These are phyloP conservation scores for Chitala chitala DNA, from an alignment of 2,113 vertebrate species.

Conservation along the genomic window DNA sequence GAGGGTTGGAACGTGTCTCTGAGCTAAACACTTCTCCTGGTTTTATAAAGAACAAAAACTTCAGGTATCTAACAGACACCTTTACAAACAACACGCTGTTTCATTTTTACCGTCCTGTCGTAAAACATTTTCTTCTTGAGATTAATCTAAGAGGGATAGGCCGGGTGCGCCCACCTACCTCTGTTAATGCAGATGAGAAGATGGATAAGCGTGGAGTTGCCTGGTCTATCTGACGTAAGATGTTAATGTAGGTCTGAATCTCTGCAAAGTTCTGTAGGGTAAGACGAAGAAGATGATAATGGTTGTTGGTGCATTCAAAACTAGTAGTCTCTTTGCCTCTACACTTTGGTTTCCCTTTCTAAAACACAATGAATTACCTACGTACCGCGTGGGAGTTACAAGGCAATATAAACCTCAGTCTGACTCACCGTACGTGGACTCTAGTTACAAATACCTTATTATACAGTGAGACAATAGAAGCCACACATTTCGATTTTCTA, in stretches of 20 bases:
- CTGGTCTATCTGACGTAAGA: slow-evolving; percentile 86
- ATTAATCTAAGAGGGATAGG: too few species aligned
- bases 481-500: neutral
- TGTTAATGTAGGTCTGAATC: slow-evolving; percentile 84
- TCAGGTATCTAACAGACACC: too few species aligned
- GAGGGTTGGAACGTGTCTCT: slow-evolving; percentile 69
- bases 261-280: slow-evolving; percentile 79
- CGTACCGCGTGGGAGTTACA: neutral
- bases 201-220: slow-evolving; percentile 64
- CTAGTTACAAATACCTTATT: neutral
- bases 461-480: neutral
- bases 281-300: neutral
- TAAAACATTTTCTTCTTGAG: too few species aligned
- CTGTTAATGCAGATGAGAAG: slow-evolving; percentile 43
- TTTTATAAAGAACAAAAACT: neutral
- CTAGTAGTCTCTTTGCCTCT: neutral
- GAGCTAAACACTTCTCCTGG: slow-evolving; percentile 75
- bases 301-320: neutral
- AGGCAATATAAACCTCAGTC: neutral
- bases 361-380: too few species aligned
- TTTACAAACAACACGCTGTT: too few species aligned
- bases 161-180: neutral
- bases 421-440: neutral
- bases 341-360: too few species aligned
- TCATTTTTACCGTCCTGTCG: too few species aligned